Conservation (phyloP, 2,888 invertebrate species). For the Bembecia ichneumoniformis region DNA sequence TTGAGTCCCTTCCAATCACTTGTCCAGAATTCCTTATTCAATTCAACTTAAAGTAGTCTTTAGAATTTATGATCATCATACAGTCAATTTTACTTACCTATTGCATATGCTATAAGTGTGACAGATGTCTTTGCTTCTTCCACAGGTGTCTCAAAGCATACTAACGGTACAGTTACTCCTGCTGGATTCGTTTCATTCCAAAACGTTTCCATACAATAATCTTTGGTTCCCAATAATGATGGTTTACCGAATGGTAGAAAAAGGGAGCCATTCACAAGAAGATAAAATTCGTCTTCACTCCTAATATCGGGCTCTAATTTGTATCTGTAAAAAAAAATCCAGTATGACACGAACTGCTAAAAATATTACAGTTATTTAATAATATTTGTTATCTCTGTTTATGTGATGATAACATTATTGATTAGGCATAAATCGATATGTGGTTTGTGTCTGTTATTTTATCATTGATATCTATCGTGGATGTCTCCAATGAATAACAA, state of each 20-base stretch:
- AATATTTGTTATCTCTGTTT: no score
- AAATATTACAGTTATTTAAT: background rate
- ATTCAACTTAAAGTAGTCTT: no score
- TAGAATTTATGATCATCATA: no score
- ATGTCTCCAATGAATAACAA: no score
- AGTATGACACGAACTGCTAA: background rate
- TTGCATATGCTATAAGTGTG: conserved; percentile 49
- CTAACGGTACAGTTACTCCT: conserved; percentile 63
- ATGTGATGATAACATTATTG: no score
- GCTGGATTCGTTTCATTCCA: conserved; percentile 55
- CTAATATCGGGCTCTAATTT: conserved; percentile 61
- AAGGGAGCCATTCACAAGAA: conserved; percentile 73
- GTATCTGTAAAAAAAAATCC: conserved; percentile 52
- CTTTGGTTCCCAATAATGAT: conserved; percentile 57
- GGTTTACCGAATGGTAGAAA: conserved; percentile 62
- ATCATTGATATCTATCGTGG: no score
- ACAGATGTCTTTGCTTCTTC: conserved; percentile 46
- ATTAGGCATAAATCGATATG: no score
- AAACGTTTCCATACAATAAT: conserved; percentile 75
- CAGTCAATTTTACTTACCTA: conserved; percentile 30
- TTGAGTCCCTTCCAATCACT: no score
- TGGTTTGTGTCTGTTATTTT: no score
- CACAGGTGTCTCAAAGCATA: conserved; percentile 58
- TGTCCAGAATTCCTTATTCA: no score
- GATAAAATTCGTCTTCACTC: conserved; percentile 68